Evolutionary conservation across 2,797 vertebrate species (phyloP).

Genomic region (Danio jaintianensis): DNA sequence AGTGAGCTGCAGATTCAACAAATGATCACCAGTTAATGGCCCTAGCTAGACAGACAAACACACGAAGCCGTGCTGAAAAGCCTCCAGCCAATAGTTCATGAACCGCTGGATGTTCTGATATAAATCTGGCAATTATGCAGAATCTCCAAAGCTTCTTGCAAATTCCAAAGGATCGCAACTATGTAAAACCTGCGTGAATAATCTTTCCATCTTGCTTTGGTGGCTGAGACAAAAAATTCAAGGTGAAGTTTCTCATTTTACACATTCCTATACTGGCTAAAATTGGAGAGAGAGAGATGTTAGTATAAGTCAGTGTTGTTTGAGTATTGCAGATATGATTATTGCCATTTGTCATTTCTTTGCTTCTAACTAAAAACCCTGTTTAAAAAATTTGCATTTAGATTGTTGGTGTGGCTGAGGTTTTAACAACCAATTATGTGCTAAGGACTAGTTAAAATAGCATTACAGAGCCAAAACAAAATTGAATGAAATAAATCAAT

Average conservation of each 20-base stretch:
- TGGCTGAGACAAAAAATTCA: neutral
- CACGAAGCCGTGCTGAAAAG: constrained; percentile 23
- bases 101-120: constrained; percentile 16
- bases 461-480: too few relatives aligned
- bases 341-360: too few relatives aligned
- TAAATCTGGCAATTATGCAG: constrained; percentile 9
- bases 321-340: too few relatives aligned
- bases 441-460: too few relatives aligned
- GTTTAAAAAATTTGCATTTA: too few relatives aligned
- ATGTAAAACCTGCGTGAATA: neutral
- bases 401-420: too few relatives aligned
- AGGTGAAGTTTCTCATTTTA: neutral
- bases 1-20: constrained; percentile 41
- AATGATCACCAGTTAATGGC: constrained; percentile 48
- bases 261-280: too few relatives aligned
- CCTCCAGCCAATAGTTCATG: constrained; percentile 24
- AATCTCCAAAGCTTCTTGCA: neutral
- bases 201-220: neutral
- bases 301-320: too few relatives aligned
- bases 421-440: too few relatives aligned
- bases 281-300: too few relatives aligned
- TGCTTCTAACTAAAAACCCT: too few relatives aligned
- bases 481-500: too few relatives aligned
- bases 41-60: constrained; percentile 24
- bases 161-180: neutral